These are phyloP conservation scores for Caenorhabditis japonica DNA, from an alignment of 2,888 invertebrate genomes.

Conservation along the genomic window DNA sequence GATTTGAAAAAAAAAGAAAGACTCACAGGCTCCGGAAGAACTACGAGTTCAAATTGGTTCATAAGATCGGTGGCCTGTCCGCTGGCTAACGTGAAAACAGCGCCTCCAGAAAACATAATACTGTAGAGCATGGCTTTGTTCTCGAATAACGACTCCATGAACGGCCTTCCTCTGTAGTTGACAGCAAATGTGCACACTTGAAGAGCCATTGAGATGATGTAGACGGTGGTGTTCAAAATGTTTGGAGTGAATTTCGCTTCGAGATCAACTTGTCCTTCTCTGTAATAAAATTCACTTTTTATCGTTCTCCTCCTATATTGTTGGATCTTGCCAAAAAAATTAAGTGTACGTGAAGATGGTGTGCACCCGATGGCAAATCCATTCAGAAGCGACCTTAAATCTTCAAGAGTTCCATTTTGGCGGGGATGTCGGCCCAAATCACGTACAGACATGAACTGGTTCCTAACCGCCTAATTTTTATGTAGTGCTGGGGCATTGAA, in stretches of 20 bases:
- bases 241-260: slow-evolving; percentile 86
- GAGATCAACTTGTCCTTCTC: slow-evolving; percentile 70
- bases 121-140: slow-evolving; percentile 94
- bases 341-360: slow-evolving; percentile 49
- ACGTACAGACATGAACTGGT: slow-evolving; percentile 53
- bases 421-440: slow-evolving; percentile 54
- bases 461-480: slow-evolving; percentile 56
- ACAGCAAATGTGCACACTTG: slow-evolving; percentile 99
- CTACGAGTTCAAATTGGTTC: slow-evolving; percentile 92
- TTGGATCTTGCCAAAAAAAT: no score
- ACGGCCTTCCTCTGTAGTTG: slow-evolving; percentile 98
- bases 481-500: slow-evolving; percentile 15
- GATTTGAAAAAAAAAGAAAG: neutral
- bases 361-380: slow-evolving; percentile 49
- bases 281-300: slow-evolving; percentile 55
- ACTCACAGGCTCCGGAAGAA: slow-evolving; percentile 88
- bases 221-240: slow-evolving; percentile 96
- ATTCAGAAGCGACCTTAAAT: slow-evolving; percentile 54
- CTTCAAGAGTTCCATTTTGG: slow-evolving; percentile 40
- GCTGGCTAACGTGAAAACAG: slow-evolving; percentile 86
- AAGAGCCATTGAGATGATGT: slow-evolving; percentile 95
- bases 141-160: slow-evolving; percentile 94
- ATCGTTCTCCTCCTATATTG: no score
- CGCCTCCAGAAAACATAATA: slow-evolving; percentile 86
- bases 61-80: slow-evolving; percentile 86